A percentile compares a stretch with the other conserved stretches of the same genome.
Evolutionary conservation across 2,888 invertebrate genomes (phyloP).

Genomic region (Andrena flavipes): DNA sequence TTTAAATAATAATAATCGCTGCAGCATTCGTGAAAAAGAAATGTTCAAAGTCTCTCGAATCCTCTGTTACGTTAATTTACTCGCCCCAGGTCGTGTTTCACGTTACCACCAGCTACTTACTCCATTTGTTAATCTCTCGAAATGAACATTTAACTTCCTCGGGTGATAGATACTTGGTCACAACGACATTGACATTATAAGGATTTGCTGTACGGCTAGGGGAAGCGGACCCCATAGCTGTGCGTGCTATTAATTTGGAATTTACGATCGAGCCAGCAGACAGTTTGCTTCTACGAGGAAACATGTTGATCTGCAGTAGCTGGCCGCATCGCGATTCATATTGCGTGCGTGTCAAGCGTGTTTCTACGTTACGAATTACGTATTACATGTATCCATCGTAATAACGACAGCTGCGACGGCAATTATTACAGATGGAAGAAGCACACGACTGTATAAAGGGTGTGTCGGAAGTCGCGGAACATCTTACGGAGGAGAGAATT

Average conservation of each 20-base stretch:
- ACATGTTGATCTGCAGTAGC: constrained; percentile 22
- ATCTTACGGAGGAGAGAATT: no score
- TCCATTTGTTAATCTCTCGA: no score
- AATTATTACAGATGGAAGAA: constrained; percentile 20
- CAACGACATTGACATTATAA: background rate
- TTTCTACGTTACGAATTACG: constrained; percentile 16
- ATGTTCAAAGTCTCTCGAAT: no score
- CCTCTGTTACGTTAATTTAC: no score
- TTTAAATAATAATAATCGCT: no score
- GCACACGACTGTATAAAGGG: background rate
- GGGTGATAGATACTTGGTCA: no score
- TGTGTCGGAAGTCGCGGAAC: no score
- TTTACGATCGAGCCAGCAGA: constrained; percentile 39
- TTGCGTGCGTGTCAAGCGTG: constrained; percentile 27
- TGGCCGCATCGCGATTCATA: constrained; percentile 33
- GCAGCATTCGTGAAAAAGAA: no score
- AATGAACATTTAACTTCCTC: no score
- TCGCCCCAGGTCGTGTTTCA: no score
- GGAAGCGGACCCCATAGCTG: background rate
- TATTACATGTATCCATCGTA: constrained; percentile 19
- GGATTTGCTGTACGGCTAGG: background rate
- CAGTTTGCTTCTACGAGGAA: constrained; percentile 37
- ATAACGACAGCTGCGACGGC: background rate
- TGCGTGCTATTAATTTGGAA: constrained; percentile 35
- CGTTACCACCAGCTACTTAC: no score